Evolutionary conservation across 2,797 vertebrate species (phyloP).

Genomic region (Sternotherus odoratus): DNA sequence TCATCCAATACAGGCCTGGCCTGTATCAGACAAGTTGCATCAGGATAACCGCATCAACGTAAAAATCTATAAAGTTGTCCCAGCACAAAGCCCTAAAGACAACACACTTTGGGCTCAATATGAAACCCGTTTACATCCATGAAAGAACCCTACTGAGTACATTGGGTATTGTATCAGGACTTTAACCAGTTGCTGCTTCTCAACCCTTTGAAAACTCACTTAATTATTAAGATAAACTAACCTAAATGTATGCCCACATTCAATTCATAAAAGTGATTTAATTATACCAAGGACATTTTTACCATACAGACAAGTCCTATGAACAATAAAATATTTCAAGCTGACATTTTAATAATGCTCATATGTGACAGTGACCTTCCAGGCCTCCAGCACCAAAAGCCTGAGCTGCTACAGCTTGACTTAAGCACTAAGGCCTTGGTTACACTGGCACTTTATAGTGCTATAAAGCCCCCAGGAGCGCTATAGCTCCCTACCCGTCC

Average conservation of each 20-base stretch:
- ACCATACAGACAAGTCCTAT: neutral
- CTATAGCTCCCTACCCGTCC: too few species aligned
- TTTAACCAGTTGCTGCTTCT: neutral
- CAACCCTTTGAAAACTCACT: neutral
- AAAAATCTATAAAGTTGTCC: conserved; percentile 33
- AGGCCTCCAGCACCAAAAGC: neutral
- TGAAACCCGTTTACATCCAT: conserved; percentile 14
- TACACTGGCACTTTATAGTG: too few species aligned
- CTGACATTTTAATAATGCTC: neutral
- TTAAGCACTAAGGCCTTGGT: too few species aligned
- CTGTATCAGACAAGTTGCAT: conserved; percentile 36
- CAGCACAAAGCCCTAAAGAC: conserved; percentile 16
- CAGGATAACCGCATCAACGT: conserved; percentile 7
- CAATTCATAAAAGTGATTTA: neutral
- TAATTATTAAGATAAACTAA: neutral
- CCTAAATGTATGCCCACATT: neutral
- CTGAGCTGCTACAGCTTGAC: neutral
- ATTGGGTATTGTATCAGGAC: neutral
- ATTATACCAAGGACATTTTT: neutral
- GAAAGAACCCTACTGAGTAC: neutral
- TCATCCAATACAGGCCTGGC: neutral
- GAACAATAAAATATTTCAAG: neutral
- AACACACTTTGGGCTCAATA: fast-evolving
- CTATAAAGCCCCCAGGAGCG: too few species aligned
- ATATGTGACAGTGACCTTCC: neutral